These are phyloP conservation scores for pig (Sus scrofa) DNA, from an alignment of 2,113 vertebrate genomes.

Conservation along the genomic window T2T-Sscrofa CM000813.6:138229501-138230000, in stretches of 20 bases:
- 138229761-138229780: background rate
- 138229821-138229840: background rate
- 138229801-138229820: too few relatives aligned
- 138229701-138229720: background rate
- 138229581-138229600: background rate
- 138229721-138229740: background rate
- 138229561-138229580: background rate
- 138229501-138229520: background rate
- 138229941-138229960: background rate
- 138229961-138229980: background rate
- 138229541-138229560: background rate
- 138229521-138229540: background rate
- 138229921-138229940: background rate
- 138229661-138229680: background rate
- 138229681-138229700: background rate
- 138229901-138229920: background rate
- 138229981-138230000: background rate
- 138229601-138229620: background rate
- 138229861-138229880: background rate
- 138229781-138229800: too few relatives aligned
- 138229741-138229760: background rate
- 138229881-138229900: too few relatives aligned
- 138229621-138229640: background rate
- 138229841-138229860: background rate
- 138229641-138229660: background rate